These are phyloP conservation scores for Corvus moneduloides DNA, from an alignment of 2,113 vertebrate genomes.

Conservation along the genomic window DNA sequence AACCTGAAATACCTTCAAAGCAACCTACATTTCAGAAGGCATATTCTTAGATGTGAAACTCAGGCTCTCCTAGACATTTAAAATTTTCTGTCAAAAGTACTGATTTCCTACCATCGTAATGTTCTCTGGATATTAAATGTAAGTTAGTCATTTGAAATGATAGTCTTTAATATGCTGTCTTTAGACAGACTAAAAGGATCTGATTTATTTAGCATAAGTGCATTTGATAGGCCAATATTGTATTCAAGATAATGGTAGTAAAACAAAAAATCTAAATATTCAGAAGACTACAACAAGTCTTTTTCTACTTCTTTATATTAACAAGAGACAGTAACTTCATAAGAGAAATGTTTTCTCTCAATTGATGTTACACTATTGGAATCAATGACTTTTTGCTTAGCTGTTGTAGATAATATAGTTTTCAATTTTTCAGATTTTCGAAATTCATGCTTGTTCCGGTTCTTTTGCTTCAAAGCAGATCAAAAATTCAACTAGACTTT, in stretches of 20 bases:
- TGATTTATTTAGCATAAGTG: background rate
- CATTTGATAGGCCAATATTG: background rate
- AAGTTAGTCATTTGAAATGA: background rate
- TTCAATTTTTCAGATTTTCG: background rate
- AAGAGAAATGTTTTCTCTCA: background rate
- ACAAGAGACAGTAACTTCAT: background rate
- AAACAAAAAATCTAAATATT: background rate
- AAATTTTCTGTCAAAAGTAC: background rate
- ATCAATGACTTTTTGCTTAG: background rate
- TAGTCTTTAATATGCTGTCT: background rate
- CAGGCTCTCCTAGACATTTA: background rate
- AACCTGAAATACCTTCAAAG: background rate
- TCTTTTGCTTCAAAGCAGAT: background rate
- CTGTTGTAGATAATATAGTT: background rate
- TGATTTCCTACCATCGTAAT: background rate
- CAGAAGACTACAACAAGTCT: background rate
- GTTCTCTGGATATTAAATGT: background rate
- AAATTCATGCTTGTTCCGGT: background rate
- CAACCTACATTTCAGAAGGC: background rate
- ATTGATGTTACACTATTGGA: background rate
- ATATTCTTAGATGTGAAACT: background rate
- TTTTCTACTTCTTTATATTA: background rate
- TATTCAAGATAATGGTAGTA: background rate
- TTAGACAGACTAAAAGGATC: background rate
- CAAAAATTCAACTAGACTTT: background rate